A percentile compares a stretch with the other conserved stretches of the same genome.
phyloP scores from a whole-genome alignment of 2,113 vertebrate species.

The Gavialis gangeticus region DNA sequence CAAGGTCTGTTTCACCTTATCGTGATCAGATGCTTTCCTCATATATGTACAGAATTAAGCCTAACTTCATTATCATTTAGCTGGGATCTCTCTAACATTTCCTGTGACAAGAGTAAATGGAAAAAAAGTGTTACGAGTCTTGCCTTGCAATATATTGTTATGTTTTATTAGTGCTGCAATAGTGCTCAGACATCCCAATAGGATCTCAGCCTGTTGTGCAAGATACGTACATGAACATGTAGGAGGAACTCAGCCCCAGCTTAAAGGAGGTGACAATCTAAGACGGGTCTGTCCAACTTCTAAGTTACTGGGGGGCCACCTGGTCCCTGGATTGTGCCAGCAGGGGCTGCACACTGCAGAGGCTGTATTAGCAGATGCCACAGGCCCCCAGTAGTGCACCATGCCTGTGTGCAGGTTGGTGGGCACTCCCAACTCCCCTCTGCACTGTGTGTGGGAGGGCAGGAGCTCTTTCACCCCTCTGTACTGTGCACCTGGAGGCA shows the following conservation, averaged over 20 bases:
- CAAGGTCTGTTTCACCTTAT: conserved; percentile 17
- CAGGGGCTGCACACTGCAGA: too few species aligned
- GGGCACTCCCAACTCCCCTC: too few species aligned
- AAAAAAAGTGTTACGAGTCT: neutral
- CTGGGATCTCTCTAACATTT: neutral
- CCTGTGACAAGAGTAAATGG: neutral
- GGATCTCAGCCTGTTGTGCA: neutral
- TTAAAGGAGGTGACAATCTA: neutral
- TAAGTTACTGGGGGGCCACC: too few species aligned
- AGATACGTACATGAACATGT: neutral
- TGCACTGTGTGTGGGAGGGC: too few species aligned
- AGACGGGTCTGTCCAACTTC: neutral
- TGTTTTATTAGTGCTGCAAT: neutral
- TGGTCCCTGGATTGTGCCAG: too few species aligned
- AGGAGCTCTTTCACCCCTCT: too few species aligned
- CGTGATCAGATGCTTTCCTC: neutral
- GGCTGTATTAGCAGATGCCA: too few species aligned
- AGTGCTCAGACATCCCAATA: neutral
- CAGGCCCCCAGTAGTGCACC: too few species aligned
- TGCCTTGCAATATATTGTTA: neutral
- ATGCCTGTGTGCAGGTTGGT: too few species aligned
- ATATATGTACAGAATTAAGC: neutral
- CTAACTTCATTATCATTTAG: neutral
- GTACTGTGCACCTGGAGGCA: too few species aligned
- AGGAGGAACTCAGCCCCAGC: neutral